Evolutionary conservation across 2,888 invertebrate species (phyloP).

Genomic region (Dynastes maya): DNA sequence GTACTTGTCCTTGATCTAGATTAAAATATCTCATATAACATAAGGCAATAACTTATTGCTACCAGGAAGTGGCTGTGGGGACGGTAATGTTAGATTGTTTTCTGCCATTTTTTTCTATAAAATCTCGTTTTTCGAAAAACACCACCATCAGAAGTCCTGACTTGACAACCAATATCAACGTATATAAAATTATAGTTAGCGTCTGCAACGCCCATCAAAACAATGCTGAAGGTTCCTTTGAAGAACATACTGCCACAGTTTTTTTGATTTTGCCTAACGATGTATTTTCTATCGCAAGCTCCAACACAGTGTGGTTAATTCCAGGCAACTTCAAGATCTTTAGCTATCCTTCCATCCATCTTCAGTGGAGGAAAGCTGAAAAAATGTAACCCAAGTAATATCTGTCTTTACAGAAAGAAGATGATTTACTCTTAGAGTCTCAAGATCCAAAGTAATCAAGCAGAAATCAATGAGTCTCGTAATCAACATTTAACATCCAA

Average conservation of each 20-base stretch:
- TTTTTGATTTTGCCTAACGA: too few relatives aligned
- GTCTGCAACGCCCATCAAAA: neutral
- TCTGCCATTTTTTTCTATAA: neutral
- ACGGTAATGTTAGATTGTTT: slow-evolving; percentile 8
- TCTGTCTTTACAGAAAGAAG: neutral
- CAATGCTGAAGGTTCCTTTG: neutral
- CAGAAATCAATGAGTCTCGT: neutral
- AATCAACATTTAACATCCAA: neutral
- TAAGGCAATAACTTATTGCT: slow-evolving; percentile 45
- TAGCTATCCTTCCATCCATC: too few relatives aligned
- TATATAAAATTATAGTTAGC: neutral
- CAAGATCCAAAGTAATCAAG: too few relatives aligned
- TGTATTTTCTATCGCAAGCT: too few relatives aligned
- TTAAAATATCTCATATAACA: slow-evolving; percentile 23
- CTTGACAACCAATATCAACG: neutral
- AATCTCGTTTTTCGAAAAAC: neutral
- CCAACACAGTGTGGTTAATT: too few relatives aligned
- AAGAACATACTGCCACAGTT: too few relatives aligned
- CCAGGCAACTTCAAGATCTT: too few relatives aligned
- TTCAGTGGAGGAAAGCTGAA: too few relatives aligned
- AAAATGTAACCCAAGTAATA: neutral
- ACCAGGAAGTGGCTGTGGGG: slow-evolving; percentile 44
- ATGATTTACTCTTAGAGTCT: too few relatives aligned
- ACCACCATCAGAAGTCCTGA: neutral
- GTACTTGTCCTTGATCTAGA: neutral